phyloP scores from a whole-genome alignment of 2,888 invertebrate genomes.

The Antitype chi region DNA sequence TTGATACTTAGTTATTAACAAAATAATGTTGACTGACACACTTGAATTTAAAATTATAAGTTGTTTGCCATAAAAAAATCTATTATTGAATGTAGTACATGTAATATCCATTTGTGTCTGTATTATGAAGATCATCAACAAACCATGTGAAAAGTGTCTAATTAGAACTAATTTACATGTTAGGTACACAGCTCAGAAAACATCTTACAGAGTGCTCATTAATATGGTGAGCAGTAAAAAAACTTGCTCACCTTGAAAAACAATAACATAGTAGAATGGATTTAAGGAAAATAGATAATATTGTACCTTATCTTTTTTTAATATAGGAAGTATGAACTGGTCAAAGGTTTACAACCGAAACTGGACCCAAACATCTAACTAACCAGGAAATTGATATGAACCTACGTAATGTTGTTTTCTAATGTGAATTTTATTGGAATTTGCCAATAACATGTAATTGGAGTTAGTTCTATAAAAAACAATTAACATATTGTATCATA shows the following conservation, averaged over 20 bases:
- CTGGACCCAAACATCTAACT: background rate
- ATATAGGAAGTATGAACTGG: background rate
- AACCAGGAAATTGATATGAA: background rate
- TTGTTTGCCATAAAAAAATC: background rate
- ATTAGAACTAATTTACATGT: constrained; percentile 30
- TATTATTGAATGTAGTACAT: background rate
- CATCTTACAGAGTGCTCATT: constrained; percentile 19
- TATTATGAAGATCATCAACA: background rate
- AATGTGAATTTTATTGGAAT: constrained; percentile 25
- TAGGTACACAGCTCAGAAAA: constrained; percentile 10
- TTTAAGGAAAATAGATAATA: constrained; percentile 14
- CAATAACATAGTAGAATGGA: background rate
- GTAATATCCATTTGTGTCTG: background rate
- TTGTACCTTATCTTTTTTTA: background rate
- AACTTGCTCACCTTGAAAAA: constrained; percentile 52
- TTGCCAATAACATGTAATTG: constrained; percentile 1
- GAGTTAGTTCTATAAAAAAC: background rate
- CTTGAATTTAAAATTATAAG: background rate
- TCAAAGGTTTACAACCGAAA: background rate
- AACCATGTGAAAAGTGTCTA: constrained; percentile 14
- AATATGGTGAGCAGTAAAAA: constrained; percentile 26
- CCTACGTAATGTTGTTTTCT: background rate
- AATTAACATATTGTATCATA: background rate
- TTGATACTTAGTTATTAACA: background rate
- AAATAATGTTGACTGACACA: background rate